Conservation (phyloP, 2,888 invertebrate genomes). For the Chalcis sispes region DNA sequence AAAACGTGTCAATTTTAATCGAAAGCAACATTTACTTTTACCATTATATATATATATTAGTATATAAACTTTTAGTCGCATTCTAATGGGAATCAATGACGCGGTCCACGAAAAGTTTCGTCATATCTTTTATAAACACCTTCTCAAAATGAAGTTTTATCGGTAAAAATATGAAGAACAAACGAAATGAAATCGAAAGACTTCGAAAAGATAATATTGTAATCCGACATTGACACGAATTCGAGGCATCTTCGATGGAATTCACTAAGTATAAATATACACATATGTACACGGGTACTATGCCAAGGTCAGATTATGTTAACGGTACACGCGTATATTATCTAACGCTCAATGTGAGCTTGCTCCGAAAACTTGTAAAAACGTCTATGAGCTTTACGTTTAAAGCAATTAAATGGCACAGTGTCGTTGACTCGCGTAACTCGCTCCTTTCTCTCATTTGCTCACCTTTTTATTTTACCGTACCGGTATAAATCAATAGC, state of each 20-base stretch:
- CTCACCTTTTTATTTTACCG: too few relatives aligned
- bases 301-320: slow-evolving; percentile 65
- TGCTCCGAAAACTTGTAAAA: slow-evolving; percentile 16
- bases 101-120: too few relatives aligned
- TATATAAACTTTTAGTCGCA: too few relatives aligned
- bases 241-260: slow-evolving; percentile 18
- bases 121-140: too few relatives aligned
- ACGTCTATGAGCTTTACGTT: neutral
- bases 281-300: slow-evolving; percentile 52
- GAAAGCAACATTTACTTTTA: too few relatives aligned
- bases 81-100: too few relatives aligned
- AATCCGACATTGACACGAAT: slow-evolving; percentile 65
- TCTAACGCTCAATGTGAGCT: slow-evolving; percentile 49
- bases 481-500: too few relatives aligned
- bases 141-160: too few relatives aligned
- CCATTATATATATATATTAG: too few relatives aligned
- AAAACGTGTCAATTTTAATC: too few relatives aligned
- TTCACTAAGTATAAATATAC: neutral
- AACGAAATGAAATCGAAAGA: neutral
- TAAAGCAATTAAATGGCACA: slow-evolving; percentile 46
- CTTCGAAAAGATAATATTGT: slow-evolving; percentile 32
- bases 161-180: neutral
- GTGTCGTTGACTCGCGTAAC: slow-evolving; percentile 62
- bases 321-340: slow-evolving; percentile 58
- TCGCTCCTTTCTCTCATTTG: too few relatives aligned